These are phyloP conservation scores for Nymphalis c-album DNA, from an alignment of 2,888 invertebrate species.

Conservation along the genomic window DNA sequence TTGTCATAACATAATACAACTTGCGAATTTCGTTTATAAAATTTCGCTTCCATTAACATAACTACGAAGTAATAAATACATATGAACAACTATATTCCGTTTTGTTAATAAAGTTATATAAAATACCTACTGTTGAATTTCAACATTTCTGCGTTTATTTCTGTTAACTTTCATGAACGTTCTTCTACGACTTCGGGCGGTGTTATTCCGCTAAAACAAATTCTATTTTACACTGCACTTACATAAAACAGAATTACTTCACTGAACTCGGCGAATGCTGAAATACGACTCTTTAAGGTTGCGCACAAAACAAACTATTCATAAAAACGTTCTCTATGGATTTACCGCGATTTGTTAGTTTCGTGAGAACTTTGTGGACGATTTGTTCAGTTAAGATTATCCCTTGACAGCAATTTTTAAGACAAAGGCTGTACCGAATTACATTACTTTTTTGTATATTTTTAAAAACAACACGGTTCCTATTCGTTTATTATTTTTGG, in stretches of 20 bases:
- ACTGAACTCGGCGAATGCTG: conserved; percentile 29
- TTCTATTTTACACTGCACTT: conserved; percentile 26
- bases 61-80: not conserved
- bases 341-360: conserved; percentile 30
- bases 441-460: not conserved
- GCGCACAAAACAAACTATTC: conserved; percentile 36
- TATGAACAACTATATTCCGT: not conserved
- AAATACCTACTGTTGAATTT: not conserved
- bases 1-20: not conserved
- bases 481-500: no score
- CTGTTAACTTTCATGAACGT: conserved; percentile 6
- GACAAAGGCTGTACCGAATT: conserved; percentile 2
- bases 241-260: conserved; percentile 21
- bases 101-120: conserved; percentile 5
- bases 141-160: conserved; percentile 1
- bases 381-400: conserved; percentile 7
- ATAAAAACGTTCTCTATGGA: conserved; percentile 38
- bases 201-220: conserved; percentile 17
- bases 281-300: conserved; percentile 41
- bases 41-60: no score
- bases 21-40: no score
- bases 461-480: conserved; percentile 37
- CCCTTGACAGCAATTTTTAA: conserved; percentile 7
- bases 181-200: not conserved
- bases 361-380: conserved; percentile 23